Evolutionary conservation across 2,113 vertebrate genomes (phyloP), one percentile per base, ranked within the genome.

Genomic region (Channa maculata): DNA sequence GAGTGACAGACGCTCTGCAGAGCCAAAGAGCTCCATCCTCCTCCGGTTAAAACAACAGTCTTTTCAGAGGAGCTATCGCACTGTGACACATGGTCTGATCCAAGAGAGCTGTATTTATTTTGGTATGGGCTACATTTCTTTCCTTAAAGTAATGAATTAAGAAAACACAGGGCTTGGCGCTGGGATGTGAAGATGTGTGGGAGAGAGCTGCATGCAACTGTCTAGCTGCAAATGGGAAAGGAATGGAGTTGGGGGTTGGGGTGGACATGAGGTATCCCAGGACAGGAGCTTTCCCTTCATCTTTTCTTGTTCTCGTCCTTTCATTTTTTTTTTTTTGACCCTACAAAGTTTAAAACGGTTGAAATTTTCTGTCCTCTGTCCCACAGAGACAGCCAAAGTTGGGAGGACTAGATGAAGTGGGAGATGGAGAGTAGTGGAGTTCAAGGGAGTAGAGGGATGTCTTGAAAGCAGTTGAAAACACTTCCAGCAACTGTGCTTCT

Each of bases 141-240:
- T 85, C 86, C 88, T 89, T 89, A 79, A 90, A 92, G 90, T 90
- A 91, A 94, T 93, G 91, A 92, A 92, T 94, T 94, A 93, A 92
- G 91, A 94, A 95, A 95, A 91, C 85, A 90, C 60, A 53, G 74
- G 91, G 93, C 86, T 94, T 82, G 87, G 85, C 83, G 73, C 71
- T 71, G 80, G 87, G 94, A 93, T 92, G 90, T 84, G 91, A 89
- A 74, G 93, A 95, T 95, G 94, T 96, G 96, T 96, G 96, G 96
- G 96, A 97, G 95, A 94, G 95, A 93, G 80, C 73, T 58, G 71
- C 89, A 92, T 85, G 91, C 89, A 24, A 90, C 88, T 87, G 90
- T 93, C 93, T 93, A 93, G 91, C 79, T 79, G 78, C 37, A 86
- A 79, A 93, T 90, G 91, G 92, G 92, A 93, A 94, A 93, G 92